A percentile compares a stretch with the other conserved stretches of the same genome.
These are phyloP conservation scores for Protophormia terraenovae DNA, from an alignment of 2,888 invertebrate genomes.

Conservation along the genomic window DNA sequence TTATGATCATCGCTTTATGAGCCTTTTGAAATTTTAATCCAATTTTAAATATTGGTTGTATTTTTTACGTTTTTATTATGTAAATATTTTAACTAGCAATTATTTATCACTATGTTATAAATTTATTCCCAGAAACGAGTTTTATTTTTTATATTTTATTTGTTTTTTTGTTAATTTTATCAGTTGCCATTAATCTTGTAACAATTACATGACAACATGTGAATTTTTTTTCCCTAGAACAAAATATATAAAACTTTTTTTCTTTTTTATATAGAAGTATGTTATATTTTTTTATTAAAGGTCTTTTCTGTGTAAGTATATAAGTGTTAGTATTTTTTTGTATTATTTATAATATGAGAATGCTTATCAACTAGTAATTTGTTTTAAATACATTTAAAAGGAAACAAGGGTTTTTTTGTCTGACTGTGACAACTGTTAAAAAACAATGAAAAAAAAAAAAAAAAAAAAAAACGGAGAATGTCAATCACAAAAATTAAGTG, in stretches of 20 bases:
- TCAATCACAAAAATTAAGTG: background rate
- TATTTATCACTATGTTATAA: slow-evolving; percentile 45
- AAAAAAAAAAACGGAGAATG: too few species aligned
- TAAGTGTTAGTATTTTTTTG: background rate
- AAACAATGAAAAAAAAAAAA: background rate
- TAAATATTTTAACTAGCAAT: slow-evolving; percentile 37
- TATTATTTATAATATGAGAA: slow-evolving; percentile 21
- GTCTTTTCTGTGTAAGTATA: background rate
- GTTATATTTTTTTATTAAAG: background rate
- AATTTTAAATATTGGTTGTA: slow-evolving; percentile 6
- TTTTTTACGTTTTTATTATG: too few species aligned
- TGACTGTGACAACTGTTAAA: background rate
- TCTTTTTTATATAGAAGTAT: background rate
- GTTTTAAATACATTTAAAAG: slow-evolving; percentile 39
- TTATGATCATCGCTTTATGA: slow-evolving; percentile 31
- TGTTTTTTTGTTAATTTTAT: slow-evolving; percentile 47
- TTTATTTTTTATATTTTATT: slow-evolving; percentile 18
- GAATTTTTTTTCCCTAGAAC: background rate
- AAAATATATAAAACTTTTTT: background rate
- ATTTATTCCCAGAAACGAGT: slow-evolving; percentile 7
- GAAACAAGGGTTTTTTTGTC: background rate
- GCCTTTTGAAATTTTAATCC: slow-evolving; percentile 40
- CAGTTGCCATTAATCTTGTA: slow-evolving; percentile 64
- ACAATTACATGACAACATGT: slow-evolving; percentile 63
- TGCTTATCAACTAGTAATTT: slow-evolving; percentile 49